Evolutionary conservation across 2,797 vertebrate genomes (phyloP), one percentile per base, ranked within the genome.

Genomic region (Trachops cirrhosus): DNA sequence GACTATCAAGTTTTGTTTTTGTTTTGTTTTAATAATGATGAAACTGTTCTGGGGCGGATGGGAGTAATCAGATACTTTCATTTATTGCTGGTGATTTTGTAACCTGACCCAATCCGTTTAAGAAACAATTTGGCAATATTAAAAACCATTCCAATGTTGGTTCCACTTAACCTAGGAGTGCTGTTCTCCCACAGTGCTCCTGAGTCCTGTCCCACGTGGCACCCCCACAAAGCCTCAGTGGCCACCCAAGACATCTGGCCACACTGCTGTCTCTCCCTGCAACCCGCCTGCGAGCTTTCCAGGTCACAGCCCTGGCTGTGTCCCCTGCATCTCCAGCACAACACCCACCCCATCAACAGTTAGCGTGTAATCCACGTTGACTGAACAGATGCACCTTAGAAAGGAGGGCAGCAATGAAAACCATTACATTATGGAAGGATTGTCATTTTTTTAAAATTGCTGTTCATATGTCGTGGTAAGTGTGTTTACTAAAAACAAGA

Each of bases 81-180:
- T 50, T 92, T 87, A 84, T 57, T 80, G 77, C 67, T 50, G 24
- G 22, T 74, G 52, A 79, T 85, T 95, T 48, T 64, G 82, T 71
- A 96, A 94, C 52, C 44, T 5, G 59, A 94, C 44, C 77, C 15
- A 37, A 62, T 67, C 50, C n/a, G 79, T 94, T 91, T 24, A 96
- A 92, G 57, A 95, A 93, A 93, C 29, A 29, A 52, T n/a, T 70
- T 87, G 91, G 70, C 64, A 89, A 34, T 74, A n/a, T 83, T 74
- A 85, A 85, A 85, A 91, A 46, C 18, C 90, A 83, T 48, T 64
- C 84, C 75, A 78, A 15, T 21, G 57, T 50, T 62, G 62, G 39
- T 59, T 50, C 62, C 54, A 8, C 48, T 54, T 82, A 90, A 85
- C 52, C 62, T 24, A 39, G 70, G 39, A 77, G 62, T 37, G 39